These are phyloP conservation scores for Drosophila cracens DNA, from an alignment of 2,888 invertebrate genomes.

Conservation along the genomic window DNA sequence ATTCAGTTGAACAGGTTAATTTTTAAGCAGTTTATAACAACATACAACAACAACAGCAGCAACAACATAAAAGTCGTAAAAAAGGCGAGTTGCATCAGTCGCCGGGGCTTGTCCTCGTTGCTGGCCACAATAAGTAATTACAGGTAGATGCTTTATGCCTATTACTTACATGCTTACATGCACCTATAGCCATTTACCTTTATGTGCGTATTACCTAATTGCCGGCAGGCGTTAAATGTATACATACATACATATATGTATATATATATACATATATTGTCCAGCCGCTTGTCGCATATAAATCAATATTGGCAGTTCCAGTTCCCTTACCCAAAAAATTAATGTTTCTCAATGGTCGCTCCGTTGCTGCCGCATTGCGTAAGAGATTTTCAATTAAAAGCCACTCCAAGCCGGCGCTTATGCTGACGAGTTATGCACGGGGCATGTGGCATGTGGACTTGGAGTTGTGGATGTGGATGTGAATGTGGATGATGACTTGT, in stretches of 20 bases:
- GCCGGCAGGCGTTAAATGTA: conserved; percentile 60
- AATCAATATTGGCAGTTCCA: conserved; percentile 67
- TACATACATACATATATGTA: conserved; percentile 20
- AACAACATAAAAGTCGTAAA: conserved; percentile 32
- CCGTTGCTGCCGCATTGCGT: conserved; percentile 53
- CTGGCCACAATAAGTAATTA: conserved; percentile 56
- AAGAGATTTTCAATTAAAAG: conserved; percentile 69
- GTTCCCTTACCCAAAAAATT: conserved; percentile 45
- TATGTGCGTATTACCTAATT: conserved; percentile 66
- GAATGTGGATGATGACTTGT: conserved; percentile 30
- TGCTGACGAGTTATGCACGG: conserved; percentile 15
- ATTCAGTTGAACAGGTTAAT: conserved; percentile 67
- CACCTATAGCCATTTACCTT: conserved; percentile 58
- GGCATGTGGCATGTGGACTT: not conserved
- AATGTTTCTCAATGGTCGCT: conserved; percentile 16
- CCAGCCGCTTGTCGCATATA: conserved; percentile 43
- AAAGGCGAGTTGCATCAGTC: conserved; percentile 40
- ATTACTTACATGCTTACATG: conserved; percentile 23
- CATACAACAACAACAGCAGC: conserved; percentile 11
- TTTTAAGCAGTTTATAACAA: conserved; percentile 36
- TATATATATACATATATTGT: conserved; percentile 26
- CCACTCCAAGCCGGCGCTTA: conserved; percentile 22
- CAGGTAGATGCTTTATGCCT: conserved; percentile 34
- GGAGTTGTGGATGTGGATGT: conserved; percentile 5
- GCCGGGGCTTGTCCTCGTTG: conserved; percentile 38